These are phyloP conservation scores for Amphilophus citrinellus DNA, from an alignment of 2,113 vertebrate genomes.

Conservation along the genomic window DNA sequence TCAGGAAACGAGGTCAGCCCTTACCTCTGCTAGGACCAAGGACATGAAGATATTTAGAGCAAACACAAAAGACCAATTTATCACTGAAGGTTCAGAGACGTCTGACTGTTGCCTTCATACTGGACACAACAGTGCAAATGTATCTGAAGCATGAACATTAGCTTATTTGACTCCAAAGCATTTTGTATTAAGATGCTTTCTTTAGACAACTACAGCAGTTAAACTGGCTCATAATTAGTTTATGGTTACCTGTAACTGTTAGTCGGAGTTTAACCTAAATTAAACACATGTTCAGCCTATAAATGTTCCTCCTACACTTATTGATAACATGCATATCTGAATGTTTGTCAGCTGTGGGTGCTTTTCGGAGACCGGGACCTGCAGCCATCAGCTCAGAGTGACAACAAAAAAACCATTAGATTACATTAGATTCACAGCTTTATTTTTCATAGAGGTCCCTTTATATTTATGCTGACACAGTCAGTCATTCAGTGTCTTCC, in stretches of 20 bases:
- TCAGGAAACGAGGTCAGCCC: conserved; percentile 12
- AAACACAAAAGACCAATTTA: conserved; percentile 7
- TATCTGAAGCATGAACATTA: not conserved
- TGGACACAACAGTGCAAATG: not conserved
- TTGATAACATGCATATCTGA: not conserved
- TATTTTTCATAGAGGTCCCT: not conserved
- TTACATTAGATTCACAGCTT: not conserved
- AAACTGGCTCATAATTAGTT: too few species aligned
- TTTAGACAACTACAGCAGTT: too few species aligned
- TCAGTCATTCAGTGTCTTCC: not conserved
- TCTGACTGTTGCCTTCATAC: not conserved
- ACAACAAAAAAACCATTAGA: too few species aligned
- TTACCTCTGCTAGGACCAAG: conserved; percentile 3
- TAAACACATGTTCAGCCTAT: too few species aligned
- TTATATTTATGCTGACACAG: not conserved
- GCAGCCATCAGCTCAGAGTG: too few species aligned
- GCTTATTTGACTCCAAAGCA: too few species aligned
- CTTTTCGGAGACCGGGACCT: not conserved
- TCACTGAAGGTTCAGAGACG: not conserved
- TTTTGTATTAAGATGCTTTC: too few species aligned
- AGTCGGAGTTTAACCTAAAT: too few species aligned
- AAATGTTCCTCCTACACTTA: not conserved
- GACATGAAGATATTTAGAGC: conserved; percentile 16
- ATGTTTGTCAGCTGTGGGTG: not conserved
- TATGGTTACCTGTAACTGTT: too few species aligned